Conservation (phyloP, 2,797 vertebrate genomes). For the Halcyon chelicuti region DNA sequence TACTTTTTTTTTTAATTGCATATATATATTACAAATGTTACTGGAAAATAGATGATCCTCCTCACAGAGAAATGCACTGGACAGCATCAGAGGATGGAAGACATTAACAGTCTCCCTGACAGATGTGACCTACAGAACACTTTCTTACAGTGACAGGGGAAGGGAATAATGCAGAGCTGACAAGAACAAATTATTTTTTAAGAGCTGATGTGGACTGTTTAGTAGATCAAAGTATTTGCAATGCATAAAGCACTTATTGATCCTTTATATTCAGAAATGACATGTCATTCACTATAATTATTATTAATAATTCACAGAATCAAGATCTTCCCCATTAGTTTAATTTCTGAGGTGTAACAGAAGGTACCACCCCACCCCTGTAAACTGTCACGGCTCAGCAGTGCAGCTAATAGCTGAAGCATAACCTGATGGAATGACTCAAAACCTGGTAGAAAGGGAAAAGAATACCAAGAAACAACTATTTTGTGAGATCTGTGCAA, state of each 20-base stretch:
- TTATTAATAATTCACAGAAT: neutral
- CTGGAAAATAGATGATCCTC: neutral
- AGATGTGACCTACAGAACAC: neutral
- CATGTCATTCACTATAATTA: neutral
- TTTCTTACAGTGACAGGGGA: neutral
- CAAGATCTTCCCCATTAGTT: neutral
- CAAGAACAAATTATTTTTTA: neutral
- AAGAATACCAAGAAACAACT: neutral
- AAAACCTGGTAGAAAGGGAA: neutral
- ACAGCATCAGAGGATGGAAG: neutral
- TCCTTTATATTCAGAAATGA: neutral
- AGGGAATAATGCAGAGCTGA: neutral
- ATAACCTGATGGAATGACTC: neutral
- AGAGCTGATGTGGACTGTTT: neutral
- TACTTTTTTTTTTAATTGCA: neutral
- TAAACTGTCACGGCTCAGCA: neutral
- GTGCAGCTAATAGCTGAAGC: neutral
- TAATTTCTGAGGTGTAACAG: neutral
- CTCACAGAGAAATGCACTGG: neutral
- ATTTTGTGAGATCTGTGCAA: neutral
- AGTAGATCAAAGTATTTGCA: neutral
- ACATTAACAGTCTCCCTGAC: neutral
- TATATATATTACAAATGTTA: neutral
- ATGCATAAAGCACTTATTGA: neutral
- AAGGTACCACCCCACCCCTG: neutral